Evolutionary conservation across 2,888 invertebrate species (phyloP).

Genomic region (Allygus modestus): DNA sequence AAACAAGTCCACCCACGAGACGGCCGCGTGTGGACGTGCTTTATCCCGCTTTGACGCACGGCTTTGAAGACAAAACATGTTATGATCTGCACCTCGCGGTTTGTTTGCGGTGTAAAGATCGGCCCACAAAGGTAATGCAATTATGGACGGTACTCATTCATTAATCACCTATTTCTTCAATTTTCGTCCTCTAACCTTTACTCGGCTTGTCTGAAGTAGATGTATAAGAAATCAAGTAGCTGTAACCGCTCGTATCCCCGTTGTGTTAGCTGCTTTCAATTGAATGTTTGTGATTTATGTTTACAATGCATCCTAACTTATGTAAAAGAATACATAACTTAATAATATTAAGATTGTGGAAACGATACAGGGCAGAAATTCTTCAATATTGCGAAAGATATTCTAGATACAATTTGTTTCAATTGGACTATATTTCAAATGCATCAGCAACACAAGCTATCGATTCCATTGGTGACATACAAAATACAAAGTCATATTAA

Average conservation of each 20-base stretch:
- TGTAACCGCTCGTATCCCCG: background rate
- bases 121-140: slow-evolving; percentile 21
- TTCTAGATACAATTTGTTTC: too few species aligned
- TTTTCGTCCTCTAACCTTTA: background rate
- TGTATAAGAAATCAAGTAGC: background rate
- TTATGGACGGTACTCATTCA: background rate
- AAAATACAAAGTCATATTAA: too few species aligned
- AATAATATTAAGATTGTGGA: too few species aligned
- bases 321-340: too few species aligned
- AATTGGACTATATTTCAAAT: too few species aligned
- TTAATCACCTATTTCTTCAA: background rate
- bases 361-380: too few species aligned
- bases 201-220: background rate
- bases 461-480: too few species aligned
- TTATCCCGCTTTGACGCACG: background rate
- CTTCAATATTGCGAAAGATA: too few species aligned
- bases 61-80: slow-evolving; percentile 23
- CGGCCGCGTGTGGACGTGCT: background rate
- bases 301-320: too few species aligned
- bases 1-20: slow-evolving; percentile 43
- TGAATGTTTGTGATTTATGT: background rate
- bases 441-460: too few species aligned
- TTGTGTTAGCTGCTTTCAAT: background rate
- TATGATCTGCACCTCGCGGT: background rate
- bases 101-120: background rate